phyloP scores from a whole-genome alignment of 1,140 invertebrate species.

The Aphidius gifuensis region DNA sequence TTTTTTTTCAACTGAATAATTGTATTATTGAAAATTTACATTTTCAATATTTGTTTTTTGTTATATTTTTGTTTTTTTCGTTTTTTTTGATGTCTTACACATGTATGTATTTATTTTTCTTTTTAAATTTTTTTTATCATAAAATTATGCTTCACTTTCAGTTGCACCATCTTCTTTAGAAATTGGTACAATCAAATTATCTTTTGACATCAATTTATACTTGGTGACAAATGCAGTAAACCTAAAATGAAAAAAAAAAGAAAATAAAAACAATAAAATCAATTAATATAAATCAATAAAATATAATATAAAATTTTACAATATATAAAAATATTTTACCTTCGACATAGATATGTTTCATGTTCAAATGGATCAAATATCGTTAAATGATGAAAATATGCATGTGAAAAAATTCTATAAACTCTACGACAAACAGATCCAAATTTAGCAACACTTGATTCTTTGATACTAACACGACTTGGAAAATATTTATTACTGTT shows the following conservation, averaged over 20 bases:
- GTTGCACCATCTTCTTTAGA: conserved; percentile 68
- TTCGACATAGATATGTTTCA: conserved; percentile 91
- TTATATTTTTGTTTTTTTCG: too few relatives aligned
- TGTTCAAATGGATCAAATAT: conserved; percentile 99
- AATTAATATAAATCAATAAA: background rate
- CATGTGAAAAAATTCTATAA: conserved; percentile 99
- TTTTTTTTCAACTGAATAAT: too few relatives aligned
- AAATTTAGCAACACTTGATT: conserved; percentile 96
- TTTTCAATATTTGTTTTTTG: too few relatives aligned
- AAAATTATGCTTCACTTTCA: conserved; percentile 67
- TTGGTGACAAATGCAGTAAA: conserved; percentile 98
- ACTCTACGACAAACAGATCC: conserved; percentile 97
- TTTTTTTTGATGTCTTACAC: too few relatives aligned
- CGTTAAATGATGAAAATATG: conserved; percentile 95
- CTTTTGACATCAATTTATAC: conserved; percentile 97
- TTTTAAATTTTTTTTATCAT: too few relatives aligned
- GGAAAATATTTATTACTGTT: conserved; percentile 99
- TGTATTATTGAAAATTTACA: too few relatives aligned
- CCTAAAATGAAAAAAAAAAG: conserved; percentile 37
- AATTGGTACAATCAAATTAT: conserved; percentile 98
- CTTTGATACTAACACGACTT: conserved; percentile 98
- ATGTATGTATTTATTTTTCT: too few relatives aligned
- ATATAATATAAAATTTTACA: conserved; percentile 13
- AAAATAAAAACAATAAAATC: conserved; percentile 20
- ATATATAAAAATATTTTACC: conserved; percentile 22